Conservation (phyloP, 2,888 invertebrate genomes). For the Saturnia pavonia region DNA sequence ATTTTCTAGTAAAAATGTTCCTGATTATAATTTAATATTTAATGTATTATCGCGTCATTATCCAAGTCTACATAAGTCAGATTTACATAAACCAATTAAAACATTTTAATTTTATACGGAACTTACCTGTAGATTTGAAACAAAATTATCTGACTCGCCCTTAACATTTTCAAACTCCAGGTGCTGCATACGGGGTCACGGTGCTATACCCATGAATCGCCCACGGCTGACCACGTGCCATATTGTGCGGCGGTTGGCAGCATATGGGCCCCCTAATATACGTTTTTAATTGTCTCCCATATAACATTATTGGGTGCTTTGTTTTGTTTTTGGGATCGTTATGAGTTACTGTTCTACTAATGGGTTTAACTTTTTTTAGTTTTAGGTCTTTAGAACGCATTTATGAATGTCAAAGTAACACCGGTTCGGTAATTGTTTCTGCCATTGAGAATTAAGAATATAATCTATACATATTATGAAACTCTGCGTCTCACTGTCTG, state of each 20-base stretch:
- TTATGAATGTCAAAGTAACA: background rate
- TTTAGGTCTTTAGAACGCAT: no score
- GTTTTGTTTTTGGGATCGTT: constrained; percentile 39
- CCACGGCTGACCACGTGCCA: constrained; percentile 22
- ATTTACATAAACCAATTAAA: background rate
- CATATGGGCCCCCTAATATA: constrained; percentile 22
- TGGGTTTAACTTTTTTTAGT: background rate
- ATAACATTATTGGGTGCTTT: constrained; percentile 50
- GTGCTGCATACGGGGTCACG: constrained; percentile 23
- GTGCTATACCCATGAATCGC: constrained; percentile 22
- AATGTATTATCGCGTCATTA: no score
- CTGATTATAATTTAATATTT: no score
- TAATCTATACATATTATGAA: no score
- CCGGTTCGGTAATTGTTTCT: no score
- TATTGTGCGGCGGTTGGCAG: constrained; percentile 22
- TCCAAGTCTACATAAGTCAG: background rate
- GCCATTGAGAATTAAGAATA: no score
- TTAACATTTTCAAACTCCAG: constrained; percentile 8
- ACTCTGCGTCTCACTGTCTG: no score
- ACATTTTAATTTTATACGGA: background rate
- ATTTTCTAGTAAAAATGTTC: no score
- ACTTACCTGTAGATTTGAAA: background rate
- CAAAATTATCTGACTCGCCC: background rate
- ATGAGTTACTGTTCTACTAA: background rate
- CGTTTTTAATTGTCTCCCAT: constrained; percentile 52